Percentiles rank a stretch among this genome's conserved stretches.
Evolutionary conservation across 2,797 vertebrate species (phyloP).

Genomic region (Carapus acus): DNA sequence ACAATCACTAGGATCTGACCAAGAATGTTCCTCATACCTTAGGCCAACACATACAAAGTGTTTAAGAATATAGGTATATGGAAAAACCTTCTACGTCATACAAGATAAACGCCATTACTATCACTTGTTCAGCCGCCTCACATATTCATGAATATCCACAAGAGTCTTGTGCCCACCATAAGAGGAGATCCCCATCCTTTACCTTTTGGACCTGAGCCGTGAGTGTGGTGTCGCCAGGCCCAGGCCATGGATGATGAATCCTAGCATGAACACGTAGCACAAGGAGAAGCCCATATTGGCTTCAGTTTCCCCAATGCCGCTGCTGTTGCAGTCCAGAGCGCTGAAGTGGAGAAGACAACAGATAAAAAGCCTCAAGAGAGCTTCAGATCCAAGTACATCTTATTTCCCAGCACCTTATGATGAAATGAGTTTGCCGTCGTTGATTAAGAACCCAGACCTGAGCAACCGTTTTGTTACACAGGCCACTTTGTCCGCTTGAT

Average conservation of each 20-base stretch:
- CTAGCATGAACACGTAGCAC: slow-evolving; percentile 66
- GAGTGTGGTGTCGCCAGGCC: slow-evolving; percentile 67
- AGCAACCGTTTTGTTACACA: not conserved
- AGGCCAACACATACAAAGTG: not conserved
- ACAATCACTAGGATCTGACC: slow-evolving; percentile 76
- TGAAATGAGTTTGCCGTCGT: not conserved
- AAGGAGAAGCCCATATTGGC: slow-evolving; percentile 72
- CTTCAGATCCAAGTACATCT: not conserved
- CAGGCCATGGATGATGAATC: slow-evolving; percentile 72
- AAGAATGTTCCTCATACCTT: slow-evolving; percentile 78
- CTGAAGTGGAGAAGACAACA: slow-evolving; percentile 3
- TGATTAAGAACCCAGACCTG: not conserved
- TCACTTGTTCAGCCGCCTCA: slow-evolving; percentile 9
- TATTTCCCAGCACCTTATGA: not conserved
- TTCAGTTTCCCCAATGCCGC: slow-evolving; percentile 10
- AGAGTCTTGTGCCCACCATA: not conserved
- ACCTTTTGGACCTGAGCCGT: slow-evolving; percentile 80
- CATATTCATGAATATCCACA: no score
- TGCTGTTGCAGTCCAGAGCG: slow-evolving; percentile 11
- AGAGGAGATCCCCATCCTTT: not conserved
- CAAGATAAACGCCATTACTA: not conserved
- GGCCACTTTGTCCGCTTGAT: not conserved
- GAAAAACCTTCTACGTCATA: not conserved
- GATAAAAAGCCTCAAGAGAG: no score
- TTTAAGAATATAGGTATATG: no score